Evolutionary conservation across 1,140 invertebrate genomes (phyloP).

Genomic region (Cotesia glomerata): DNA sequence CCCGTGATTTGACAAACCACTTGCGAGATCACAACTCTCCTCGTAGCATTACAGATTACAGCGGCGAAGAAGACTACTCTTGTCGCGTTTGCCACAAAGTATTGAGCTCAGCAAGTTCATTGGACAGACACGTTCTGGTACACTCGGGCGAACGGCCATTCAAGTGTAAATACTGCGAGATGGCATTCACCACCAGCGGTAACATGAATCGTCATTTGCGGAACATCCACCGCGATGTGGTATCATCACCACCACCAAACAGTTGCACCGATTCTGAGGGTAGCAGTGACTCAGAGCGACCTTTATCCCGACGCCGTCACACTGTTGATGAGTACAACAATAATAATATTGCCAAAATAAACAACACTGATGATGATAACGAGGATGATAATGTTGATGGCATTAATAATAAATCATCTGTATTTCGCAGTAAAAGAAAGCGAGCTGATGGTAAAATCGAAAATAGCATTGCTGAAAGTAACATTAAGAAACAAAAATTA

Average conservation of each 20-base stretch:
- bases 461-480: background rate
- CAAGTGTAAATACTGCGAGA: constrained; percentile 78
- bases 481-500: no score
- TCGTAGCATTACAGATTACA: constrained; percentile 47
- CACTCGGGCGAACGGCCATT: constrained; percentile 80
- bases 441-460: constrained; percentile 39
- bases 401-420: constrained; percentile 29
- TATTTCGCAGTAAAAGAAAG: constrained; percentile 45
- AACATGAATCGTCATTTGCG: constrained; percentile 87
- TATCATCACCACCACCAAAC: constrained; percentile 34
- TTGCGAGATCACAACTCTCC: constrained; percentile 66
- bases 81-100: constrained; percentile 63
- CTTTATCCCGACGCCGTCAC: constrained; percentile 34
- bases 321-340: constrained; percentile 61
- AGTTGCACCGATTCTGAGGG: constrained; percentile 54
- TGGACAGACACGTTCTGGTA: constrained; percentile 77
- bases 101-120: constrained; percentile 78
- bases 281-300: constrained; percentile 62
- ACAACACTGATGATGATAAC: constrained; percentile 37
- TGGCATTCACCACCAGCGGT: constrained; percentile 87
- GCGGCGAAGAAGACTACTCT: constrained; percentile 53
- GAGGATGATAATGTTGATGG: constrained; percentile 1
- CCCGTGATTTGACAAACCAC: constrained; percentile 68
- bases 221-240: constrained; percentile 64
- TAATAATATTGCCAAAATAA: constrained; percentile 55